A percentile compares a stretch with the other conserved stretches of the same genome.
phyloP scores from a whole-genome alignment of 2,888 invertebrate genomes.

The Epinotia brunnichana region DNA sequence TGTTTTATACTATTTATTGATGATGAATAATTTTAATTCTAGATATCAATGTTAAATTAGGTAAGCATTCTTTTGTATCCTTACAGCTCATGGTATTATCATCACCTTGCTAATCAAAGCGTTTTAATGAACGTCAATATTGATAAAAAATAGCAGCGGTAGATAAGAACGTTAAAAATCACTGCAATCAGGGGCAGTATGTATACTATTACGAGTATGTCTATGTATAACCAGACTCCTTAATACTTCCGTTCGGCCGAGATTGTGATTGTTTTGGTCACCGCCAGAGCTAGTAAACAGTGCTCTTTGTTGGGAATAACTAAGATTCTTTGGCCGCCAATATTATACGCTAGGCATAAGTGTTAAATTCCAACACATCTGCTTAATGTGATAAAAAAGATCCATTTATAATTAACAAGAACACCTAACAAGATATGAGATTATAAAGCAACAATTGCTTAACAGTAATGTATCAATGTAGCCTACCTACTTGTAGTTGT shows the following conservation, averaged over 20 bases:
- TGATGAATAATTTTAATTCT: too few species aligned
- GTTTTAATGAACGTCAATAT: neutral
- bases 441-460: conserved; percentile 2
- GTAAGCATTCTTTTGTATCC: neutral
- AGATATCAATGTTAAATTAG: neutral
- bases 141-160: conserved; percentile 3
- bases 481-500: neutral
- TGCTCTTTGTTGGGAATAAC: conserved; percentile 23
- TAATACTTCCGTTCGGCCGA: conserved; percentile 10
- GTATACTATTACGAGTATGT: too few species aligned
- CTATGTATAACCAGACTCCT: neutral
- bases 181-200: conserved; percentile 14
- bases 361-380: too few species aligned
- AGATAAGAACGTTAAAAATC: conserved; percentile 28
- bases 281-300: conserved; percentile 9
- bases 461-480: neutral
- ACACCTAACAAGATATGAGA: neutral
- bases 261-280: conserved; percentile 7
- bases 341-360: neutral
- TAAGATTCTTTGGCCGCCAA: conserved; percentile 1
- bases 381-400: neutral
- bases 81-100: neutral
- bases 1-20: too few species aligned
- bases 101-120: neutral
- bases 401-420: neutral